These are phyloP conservation scores for Erebia aethiops DNA, from an alignment of 2,888 invertebrate species.

Conservation along the genomic window DNA sequence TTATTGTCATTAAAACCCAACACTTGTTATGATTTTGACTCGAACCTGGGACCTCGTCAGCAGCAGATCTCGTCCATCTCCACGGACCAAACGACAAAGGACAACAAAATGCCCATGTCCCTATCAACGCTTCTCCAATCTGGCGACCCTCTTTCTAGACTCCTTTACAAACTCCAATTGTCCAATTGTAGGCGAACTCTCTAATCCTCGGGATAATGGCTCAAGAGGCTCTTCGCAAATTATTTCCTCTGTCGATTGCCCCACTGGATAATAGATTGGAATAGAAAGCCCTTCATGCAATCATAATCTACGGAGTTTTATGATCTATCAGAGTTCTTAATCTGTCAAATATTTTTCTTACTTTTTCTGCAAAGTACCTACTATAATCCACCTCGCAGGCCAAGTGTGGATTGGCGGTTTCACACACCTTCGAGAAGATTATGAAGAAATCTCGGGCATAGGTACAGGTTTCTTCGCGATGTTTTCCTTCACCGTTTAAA, in stretches of 20 bases:
- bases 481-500: background rate
- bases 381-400: background rate
- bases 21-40: too few relatives aligned
- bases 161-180: constrained; percentile 44
- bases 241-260: constrained; percentile 52
- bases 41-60: too few relatives aligned
- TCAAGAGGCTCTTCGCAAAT: constrained; percentile 67
- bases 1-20: too few relatives aligned
- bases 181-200: constrained; percentile 48
- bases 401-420: background rate
- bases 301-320: background rate
- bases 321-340: background rate
- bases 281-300: constrained; percentile 36
- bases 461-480: too few relatives aligned
- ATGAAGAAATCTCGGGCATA: too few relatives aligned
- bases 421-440: background rate
- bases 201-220: constrained; percentile 66
- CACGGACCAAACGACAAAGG: background rate
- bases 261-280: constrained; percentile 30
- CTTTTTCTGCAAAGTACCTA: background rate
- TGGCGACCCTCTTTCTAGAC: constrained; percentile 36
- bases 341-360: background rate
- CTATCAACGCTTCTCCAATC: background rate
- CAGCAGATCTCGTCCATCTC: too few relatives aligned
- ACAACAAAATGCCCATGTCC: background rate